Base-by-base conservation (phyloP, 2,888 invertebrate genomes). In the Slavum lentiscoides region DNA sequence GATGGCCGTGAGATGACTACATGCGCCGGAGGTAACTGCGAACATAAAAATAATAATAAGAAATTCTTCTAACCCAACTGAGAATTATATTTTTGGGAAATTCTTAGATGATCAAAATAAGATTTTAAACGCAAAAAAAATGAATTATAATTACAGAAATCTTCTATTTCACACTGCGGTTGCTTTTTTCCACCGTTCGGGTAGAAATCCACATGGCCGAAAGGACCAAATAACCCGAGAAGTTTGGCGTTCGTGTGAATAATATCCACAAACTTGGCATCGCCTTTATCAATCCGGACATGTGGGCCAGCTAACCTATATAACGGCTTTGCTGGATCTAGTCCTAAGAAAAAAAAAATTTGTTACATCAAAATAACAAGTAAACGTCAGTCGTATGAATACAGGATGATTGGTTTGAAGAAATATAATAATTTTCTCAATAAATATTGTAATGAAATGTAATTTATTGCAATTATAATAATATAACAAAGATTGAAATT, bases 241-340 rank as follows among this genome's bases (percentile, higher is more conserved):
- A 43, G n/a, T 19, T 66, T 62, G 8, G 81, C 62, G 8, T 69
- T 62, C 7, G 83, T 82, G 74, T 83, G 83, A 7, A 83, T 81
- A n/a, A 83, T 70, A 59, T 83, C 83, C 43, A 83, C 83, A 55
- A 82, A 82, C 0, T 58, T 62, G 6, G 83, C 83, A 61, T 83
- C 82, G 7, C 70, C 62, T 11, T 67, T 39, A 70, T 82, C 62
- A 15, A 83, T 80, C 30, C 80, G 23, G 11, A 30, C 43, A 68
- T 19, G 2, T 13, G 15, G 49, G 49, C 11, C 11, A 13, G 49
- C 11, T 3, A 49, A 3, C 13, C 49, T 13, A 49, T 13, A 49
- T 13, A 49, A 61, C 7, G 49, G 68, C 3, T 5, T 61, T 0
- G 49, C 76, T 4, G 76, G 76, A 61, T 76, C 76, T 55, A 76